Conservation (phyloP, 1,140 invertebrate genomes). For the Drosophila burlai region DNA sequence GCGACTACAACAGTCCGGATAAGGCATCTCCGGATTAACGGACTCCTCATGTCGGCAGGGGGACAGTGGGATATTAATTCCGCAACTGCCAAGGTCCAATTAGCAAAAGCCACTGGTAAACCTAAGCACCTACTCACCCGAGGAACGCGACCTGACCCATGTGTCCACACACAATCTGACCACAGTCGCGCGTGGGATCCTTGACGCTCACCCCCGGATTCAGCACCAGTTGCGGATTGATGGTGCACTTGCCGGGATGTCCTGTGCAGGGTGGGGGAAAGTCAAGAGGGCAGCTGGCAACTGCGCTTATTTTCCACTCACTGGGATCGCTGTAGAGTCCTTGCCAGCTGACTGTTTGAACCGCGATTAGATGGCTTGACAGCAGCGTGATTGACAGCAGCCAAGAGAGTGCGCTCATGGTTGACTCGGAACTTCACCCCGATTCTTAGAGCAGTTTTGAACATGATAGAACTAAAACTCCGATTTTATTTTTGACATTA, state of each 20-base stretch:
- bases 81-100: slow-evolving; percentile 49
- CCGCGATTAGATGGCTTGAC: slow-evolving; percentile 1
- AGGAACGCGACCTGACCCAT: slow-evolving; percentile 40
- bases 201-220: slow-evolving; percentile 52
- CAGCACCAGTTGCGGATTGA: slow-evolving; percentile 42
- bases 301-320: slow-evolving; percentile 21
- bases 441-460: neutral
- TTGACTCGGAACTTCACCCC: neutral
- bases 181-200: slow-evolving; percentile 61
- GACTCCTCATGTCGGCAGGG: slow-evolving; percentile 26
- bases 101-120: neutral
- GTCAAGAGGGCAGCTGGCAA: neutral
- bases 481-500: slow-evolving; percentile 1
- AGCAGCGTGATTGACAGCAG: slow-evolving; percentile 15
- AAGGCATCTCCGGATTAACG: slow-evolving; percentile 13
- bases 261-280: slow-evolving; percentile 21
- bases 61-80: slow-evolving; percentile 14
- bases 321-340: slow-evolving; percentile 25
- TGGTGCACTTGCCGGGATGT: slow-evolving; percentile 60
- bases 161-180: slow-evolving; percentile 58
- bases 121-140: slow-evolving; percentile 28
- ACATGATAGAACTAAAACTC: neutral
- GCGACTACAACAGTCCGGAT: slow-evolving; percentile 57
- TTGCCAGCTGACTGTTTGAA: slow-evolving; percentile 44
- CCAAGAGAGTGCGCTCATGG: neutral